Evolutionary conservation across 2,797 vertebrate genomes (phyloP).

Genomic region (Lutjanus campechanus): DNA sequence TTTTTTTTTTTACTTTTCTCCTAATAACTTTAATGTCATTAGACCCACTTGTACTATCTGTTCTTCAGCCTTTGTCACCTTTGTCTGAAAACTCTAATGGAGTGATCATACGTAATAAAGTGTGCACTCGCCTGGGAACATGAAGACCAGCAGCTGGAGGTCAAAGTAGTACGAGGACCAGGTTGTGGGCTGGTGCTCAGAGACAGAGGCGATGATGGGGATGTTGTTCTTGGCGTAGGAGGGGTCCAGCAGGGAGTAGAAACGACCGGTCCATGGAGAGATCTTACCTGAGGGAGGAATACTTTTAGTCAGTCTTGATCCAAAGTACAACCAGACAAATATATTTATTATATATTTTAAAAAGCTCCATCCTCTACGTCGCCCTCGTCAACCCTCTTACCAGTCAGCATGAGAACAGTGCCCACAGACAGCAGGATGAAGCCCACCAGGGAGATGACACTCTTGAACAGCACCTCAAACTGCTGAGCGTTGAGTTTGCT

Average conservation of each 20-base stretch:
- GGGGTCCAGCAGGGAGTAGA: slow-evolving; percentile 97
- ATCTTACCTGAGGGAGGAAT: slow-evolving; percentile 90
- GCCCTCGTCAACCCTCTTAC: slow-evolving; percentile 75
- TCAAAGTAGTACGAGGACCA: slow-evolving; percentile 99
- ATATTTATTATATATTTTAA: no score
- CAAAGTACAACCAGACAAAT: not conserved
- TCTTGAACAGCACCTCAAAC: slow-evolving; percentile 97
- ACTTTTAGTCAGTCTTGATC: not conserved
- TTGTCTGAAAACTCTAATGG: not conserved
- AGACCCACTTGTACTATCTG: no score
- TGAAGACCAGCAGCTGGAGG: slow-evolving; percentile 97
- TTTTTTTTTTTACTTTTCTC: no score
- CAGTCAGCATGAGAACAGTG: slow-evolving; percentile 95
- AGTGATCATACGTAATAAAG: not conserved
- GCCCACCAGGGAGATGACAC: slow-evolving; percentile 95
- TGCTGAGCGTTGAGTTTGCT: slow-evolving; percentile 97
- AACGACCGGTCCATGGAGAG: slow-evolving; percentile 98
- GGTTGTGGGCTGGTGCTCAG: slow-evolving; percentile 98
- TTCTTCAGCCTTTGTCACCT: no score
- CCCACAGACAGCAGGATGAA: slow-evolving; percentile 92
- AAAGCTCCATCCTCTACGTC: not conserved
- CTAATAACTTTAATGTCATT: no score
- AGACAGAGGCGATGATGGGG: slow-evolving; percentile 98
- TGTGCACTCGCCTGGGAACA: slow-evolving; percentile 92
- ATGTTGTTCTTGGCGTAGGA: slow-evolving; percentile 99